Evolutionary conservation across 2,888 invertebrate genomes (phyloP).

Genomic region (Andrena fulva): DNA sequence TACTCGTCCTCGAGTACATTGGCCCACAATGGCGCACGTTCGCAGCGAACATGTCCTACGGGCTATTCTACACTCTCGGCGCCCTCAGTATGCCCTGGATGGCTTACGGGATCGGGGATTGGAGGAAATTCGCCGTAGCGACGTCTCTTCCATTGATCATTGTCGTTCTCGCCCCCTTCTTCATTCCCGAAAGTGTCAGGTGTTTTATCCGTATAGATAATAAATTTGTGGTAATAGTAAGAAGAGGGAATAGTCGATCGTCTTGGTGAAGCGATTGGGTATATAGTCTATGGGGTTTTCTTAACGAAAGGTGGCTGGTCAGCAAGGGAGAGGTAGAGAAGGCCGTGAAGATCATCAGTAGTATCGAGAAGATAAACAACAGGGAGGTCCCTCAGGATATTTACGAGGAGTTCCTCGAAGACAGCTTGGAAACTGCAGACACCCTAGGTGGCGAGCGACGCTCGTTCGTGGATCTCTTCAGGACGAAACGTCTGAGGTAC

Average conservation of each 20-base stretch:
- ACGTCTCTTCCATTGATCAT: slow-evolving; percentile 32
- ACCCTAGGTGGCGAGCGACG: neutral
- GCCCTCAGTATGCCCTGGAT: slow-evolving; percentile 85
- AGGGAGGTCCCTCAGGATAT: slow-evolving; percentile 13
- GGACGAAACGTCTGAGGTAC: slow-evolving; percentile 51
- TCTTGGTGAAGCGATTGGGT: neutral
- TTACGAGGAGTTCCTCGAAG: slow-evolving; percentile 32
- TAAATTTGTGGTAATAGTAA: too few relatives aligned
- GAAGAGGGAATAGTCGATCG: neutral
- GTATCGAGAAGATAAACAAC: slow-evolving; percentile 35
- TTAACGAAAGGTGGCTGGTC: slow-evolving; percentile 48
- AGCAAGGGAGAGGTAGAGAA: slow-evolving; percentile 29
- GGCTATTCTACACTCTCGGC: slow-evolving; percentile 85
- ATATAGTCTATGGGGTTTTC: neutral
- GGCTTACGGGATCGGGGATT: slow-evolving; percentile 78
- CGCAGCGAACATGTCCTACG: slow-evolving; percentile 86
- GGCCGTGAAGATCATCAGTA: slow-evolving; percentile 27
- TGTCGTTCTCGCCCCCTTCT: neutral
- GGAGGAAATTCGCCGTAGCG: slow-evolving; percentile 29
- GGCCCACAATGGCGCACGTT: slow-evolving; percentile 85
- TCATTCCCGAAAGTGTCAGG: slow-evolving; percentile 57
- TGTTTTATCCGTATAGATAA: neutral
- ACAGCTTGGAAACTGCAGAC: slow-evolving; percentile 22
- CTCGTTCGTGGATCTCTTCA: slow-evolving; percentile 26
- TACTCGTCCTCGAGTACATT: slow-evolving; percentile 85